Conservation (phyloP, 2,797 vertebrate genomes). For the Spondyliosoma cantharus region DNA sequence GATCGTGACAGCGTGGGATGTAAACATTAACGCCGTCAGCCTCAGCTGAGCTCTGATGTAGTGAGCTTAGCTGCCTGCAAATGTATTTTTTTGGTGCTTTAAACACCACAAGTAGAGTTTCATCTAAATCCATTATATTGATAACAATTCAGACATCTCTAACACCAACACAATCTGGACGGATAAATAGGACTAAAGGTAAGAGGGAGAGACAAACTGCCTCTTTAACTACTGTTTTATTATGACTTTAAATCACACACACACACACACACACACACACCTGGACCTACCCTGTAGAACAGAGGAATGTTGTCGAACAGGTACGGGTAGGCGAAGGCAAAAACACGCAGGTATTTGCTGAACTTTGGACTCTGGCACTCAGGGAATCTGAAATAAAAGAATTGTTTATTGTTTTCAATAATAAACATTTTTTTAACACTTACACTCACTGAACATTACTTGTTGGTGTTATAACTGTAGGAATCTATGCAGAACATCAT, state of each 20-base stretch:
- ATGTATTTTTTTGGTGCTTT: too few relatives aligned
- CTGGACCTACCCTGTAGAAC: conserved; percentile 90
- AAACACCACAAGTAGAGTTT: too few relatives aligned
- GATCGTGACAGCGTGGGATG: too few relatives aligned
- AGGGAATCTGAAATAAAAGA: conserved; percentile 83
- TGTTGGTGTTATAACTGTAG: neutral
- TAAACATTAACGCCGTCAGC: too few relatives aligned
- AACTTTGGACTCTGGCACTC: conserved; percentile 83
- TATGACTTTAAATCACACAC: neutral
- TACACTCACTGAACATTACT: neutral
- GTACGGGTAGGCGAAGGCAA: conserved; percentile 92
- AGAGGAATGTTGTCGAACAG: conserved; percentile 95
- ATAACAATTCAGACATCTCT: too few relatives aligned
- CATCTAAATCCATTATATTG: too few relatives aligned
- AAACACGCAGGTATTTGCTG: conserved; percentile 85
- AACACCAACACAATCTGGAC: too few relatives aligned
- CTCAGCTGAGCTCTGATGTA: too few relatives aligned
- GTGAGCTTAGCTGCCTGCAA: too few relatives aligned
- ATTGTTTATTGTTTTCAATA: neutral
- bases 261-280: too few relatives aligned
- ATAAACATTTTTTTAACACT: neutral
- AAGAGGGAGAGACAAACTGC: too few relatives aligned
- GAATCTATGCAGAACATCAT: neutral
- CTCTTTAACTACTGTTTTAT: neutral
- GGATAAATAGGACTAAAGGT: too few relatives aligned